Base-by-base conservation (phyloP, 1,140 invertebrate species). In the Penaeus chinensis region DNA sequence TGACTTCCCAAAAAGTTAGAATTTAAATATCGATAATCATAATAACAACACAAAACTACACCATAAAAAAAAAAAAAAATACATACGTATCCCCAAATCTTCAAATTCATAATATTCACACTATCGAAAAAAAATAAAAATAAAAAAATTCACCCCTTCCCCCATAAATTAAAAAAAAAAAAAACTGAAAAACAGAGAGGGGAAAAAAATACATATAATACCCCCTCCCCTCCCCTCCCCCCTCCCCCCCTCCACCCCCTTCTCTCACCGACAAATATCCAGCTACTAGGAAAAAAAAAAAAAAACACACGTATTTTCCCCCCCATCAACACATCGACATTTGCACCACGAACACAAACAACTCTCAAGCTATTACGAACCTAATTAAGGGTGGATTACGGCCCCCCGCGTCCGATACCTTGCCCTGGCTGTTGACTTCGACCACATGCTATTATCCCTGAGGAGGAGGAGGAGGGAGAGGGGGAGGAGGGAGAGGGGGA, bases 281-380 rank as follows among this genome's bases (percentile, higher is more conserved):
- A 74, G 24, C 71, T 4, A 11, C 27, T 18, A n/a, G 27, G 11
- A 74, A 37, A 27, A 19, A 69, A 69, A 18, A 16, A 69, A 10
- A 69, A 69, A 69, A 69, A 69, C 22, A 74, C 20, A 27, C 71
- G 27, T 4, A 24, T n/a, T 22, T 20, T 16, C 69, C 71, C 71
- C 71, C 42, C 42, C 19, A 32, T 37, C 42, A 74, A 74, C 27
- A 74, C 71, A 74, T 22, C 71, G 71, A 27, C 71, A 74, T 74
- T 74, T 74, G 71, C 71, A 37, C 71, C 71, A 32, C 71, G 71
- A 74, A 74, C 71, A 74, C 71, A 74, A 74, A 74, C 71, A 74
- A 74, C 71, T 74, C 71, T 22, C n/a, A 27, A 74, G 71, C 71
- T 24, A 74, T 74, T 74, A 74, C 71, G 13, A 74, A 74, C 71